Percentiles rank a stretch among this genome's conserved stretches.
phyloP scores from a whole-genome alignment of 2,797 vertebrate genomes.

The Chiloscyllium punctatum region DNA sequence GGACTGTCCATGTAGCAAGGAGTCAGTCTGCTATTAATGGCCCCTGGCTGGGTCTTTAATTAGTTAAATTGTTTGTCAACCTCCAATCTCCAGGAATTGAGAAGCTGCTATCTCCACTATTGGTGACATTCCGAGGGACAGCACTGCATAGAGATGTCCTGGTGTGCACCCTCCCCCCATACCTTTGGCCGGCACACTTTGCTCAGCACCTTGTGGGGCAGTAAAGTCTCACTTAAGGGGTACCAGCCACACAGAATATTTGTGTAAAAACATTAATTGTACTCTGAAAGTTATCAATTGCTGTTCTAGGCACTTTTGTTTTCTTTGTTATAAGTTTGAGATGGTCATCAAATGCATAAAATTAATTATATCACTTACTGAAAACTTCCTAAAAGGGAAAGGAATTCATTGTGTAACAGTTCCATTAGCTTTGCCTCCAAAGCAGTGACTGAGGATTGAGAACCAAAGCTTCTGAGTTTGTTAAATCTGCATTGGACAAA shows the following conservation, averaged over 20 bases:
- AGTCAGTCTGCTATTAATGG: too few relatives aligned
- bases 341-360: not conserved
- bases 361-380: slow-evolving; percentile 38
- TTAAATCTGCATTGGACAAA: slow-evolving; percentile 35
- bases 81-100: too few relatives aligned
- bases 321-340: not conserved
- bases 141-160: too few relatives aligned
- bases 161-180: too few relatives aligned
- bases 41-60: too few relatives aligned
- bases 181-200: too few relatives aligned
- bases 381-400: slow-evolving; percentile 39
- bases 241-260: not conserved
- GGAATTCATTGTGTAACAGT: slow-evolving; percentile 41
- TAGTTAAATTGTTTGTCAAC: too few relatives aligned
- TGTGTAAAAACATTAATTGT: not conserved
- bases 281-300: not conserved
- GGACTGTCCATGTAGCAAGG: too few relatives aligned
- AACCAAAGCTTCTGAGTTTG: slow-evolving; percentile 4
- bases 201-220: too few relatives aligned
- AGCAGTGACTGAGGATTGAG: slow-evolving; percentile 12
- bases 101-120: too few relatives aligned
- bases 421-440: slow-evolving; percentile 38
- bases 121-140: too few relatives aligned
- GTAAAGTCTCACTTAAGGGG: too few relatives aligned
- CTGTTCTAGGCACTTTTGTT: not conserved